Conservation (phyloP, 1,140 invertebrate species). For the Nasonia longicornis region DNA sequence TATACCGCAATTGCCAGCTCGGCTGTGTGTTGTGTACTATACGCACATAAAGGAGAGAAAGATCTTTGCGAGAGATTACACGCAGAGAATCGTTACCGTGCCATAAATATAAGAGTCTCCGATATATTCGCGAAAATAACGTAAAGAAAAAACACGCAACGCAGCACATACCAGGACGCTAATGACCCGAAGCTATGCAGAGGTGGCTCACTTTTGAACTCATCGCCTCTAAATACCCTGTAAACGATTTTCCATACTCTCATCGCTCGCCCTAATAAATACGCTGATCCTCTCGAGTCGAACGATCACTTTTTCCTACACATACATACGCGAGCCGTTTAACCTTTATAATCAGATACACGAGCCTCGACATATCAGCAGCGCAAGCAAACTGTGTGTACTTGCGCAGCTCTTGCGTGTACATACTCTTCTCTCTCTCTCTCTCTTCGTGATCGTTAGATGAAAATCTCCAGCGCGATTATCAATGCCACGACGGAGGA, state of each 20-base stretch:
- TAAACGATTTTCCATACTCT: background rate
- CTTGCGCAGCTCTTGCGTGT: too few species aligned
- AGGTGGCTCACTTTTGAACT: background rate
- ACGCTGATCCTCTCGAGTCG: background rate
- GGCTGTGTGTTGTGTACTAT: too few species aligned
- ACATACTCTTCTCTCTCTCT: too few species aligned
- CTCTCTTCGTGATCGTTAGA: background rate
- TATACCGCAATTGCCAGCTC: too few species aligned
- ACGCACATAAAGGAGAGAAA: too few species aligned
- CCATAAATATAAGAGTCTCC: background rate
- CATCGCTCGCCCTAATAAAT: background rate
- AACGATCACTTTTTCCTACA: background rate
- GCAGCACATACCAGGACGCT: too few species aligned
- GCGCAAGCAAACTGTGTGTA: background rate
- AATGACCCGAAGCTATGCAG: too few species aligned
- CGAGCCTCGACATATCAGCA: background rate
- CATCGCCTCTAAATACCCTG: background rate
- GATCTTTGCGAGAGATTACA: too few species aligned
- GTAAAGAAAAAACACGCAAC: too few species aligned
- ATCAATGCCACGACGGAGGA: slow-evolving; percentile 13
- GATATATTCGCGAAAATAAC: too few species aligned
- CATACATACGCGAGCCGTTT: background rate
- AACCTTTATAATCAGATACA: slow-evolving; percentile 13
- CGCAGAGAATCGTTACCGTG: background rate
- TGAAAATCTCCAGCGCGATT: slow-evolving; percentile 3